These are phyloP conservation scores for Ammospiza nelsoni DNA, from an alignment of 2,113 vertebrate genomes.

Conservation along the genomic window DNA sequence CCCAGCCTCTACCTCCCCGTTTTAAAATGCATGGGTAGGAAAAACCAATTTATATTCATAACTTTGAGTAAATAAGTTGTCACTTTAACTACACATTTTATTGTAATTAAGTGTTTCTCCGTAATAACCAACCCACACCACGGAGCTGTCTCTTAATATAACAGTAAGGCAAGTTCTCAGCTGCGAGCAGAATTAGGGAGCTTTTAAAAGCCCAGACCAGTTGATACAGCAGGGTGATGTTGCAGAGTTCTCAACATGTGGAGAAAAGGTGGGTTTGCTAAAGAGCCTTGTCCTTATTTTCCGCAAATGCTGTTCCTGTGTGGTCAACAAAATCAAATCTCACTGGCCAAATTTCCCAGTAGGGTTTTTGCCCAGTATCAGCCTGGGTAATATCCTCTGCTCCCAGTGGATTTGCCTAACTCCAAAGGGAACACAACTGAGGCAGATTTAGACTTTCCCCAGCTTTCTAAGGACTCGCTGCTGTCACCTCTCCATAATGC, in stretches of 20 bases:
- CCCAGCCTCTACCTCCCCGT: background rate
- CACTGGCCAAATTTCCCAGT: background rate
- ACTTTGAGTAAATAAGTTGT: conserved; percentile 37
- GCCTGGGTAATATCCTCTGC: background rate
- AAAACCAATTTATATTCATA: background rate
- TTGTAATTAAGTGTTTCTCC: background rate
- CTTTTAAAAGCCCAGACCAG: background rate
- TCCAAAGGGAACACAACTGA: background rate
- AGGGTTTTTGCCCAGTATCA: background rate
- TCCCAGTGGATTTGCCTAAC: background rate
- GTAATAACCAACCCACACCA: conserved; percentile 8
- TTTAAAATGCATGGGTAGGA: background rate
- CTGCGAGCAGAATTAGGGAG: background rate
- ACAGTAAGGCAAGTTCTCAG: background rate
- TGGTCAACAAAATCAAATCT: background rate
- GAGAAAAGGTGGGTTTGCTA: background rate
- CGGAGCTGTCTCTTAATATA: background rate
- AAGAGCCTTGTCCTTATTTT: background rate
- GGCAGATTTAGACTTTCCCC: conserved; percentile 31
- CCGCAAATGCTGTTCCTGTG: background rate
- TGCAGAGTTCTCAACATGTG: background rate
- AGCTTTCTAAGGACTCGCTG: background rate
- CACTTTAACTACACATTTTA: background rate
- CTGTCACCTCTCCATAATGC: conserved; percentile 26
- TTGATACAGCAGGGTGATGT: background rate